Percentiles rank a stretch among this genome's conserved stretches.
Conservation (phyloP, 2,113 vertebrate genomes). For the Zingel zingel region DNA sequence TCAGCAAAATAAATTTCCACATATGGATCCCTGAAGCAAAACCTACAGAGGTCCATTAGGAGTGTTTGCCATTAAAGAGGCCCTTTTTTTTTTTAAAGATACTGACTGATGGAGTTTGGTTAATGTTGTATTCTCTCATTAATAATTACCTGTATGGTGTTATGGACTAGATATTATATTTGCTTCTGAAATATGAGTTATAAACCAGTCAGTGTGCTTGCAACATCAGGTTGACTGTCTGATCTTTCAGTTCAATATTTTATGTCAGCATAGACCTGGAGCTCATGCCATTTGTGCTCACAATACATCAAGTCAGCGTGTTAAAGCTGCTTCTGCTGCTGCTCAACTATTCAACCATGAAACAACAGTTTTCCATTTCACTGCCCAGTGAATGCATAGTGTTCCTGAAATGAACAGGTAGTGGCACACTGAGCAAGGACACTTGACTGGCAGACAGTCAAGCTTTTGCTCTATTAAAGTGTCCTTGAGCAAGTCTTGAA, state of each 20-base stretch:
- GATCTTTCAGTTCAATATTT: background rate
- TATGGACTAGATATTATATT: background rate
- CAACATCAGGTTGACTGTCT: background rate
- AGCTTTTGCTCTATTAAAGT: background rate
- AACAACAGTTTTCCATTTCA: slow-evolving; percentile 12
- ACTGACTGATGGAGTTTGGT: background rate
- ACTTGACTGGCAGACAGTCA: slow-evolving; percentile 1
- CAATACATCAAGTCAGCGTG: background rate
- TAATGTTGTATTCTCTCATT: slow-evolving; percentile 9
- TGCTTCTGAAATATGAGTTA: background rate
- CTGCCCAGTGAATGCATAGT: background rate
- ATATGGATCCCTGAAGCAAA: background rate
- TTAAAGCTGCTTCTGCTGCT: slow-evolving; percentile 10
- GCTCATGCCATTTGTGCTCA: background rate
- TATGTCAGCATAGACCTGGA: background rate
- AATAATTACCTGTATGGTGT: background rate
- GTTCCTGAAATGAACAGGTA: slow-evolving; percentile 14
- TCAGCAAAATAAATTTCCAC: background rate
- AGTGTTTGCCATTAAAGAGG: background rate
- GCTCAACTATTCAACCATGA: slow-evolving; percentile 23
- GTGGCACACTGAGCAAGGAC: background rate
- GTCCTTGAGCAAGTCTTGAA: background rate
- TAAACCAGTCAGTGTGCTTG: background rate
- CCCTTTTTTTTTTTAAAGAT: background rate
- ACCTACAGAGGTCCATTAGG: background rate